A percentile compares a stretch with the other conserved stretches of the same genome.
Conservation (phyloP, 1,140 invertebrate genomes). For the Drosophila nebulosa region DNA sequence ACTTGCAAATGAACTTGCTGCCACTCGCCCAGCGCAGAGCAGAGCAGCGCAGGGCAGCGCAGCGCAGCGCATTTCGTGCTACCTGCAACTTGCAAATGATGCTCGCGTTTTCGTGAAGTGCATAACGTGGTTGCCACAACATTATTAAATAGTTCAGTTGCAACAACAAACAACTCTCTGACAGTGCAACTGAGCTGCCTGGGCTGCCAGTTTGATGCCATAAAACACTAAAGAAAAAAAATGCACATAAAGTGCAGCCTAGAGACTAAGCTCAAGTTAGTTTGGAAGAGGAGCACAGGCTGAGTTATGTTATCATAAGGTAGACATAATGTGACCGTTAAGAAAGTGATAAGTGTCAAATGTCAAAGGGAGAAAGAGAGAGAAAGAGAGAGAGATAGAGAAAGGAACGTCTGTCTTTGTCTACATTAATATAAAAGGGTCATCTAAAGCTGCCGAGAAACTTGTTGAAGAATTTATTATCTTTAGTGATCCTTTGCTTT, state of each 20-base stretch:
- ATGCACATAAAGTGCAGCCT: conserved; percentile 46
- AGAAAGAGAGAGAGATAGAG: neutral
- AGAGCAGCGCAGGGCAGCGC: too few species aligned
- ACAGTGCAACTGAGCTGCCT: conserved; percentile 38
- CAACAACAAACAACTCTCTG: conserved; percentile 61
- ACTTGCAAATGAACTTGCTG: conserved; percentile 53
- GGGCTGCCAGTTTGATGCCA: conserved; percentile 12
- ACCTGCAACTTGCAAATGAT: conserved; percentile 38
- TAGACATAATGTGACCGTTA: conserved; percentile 45
- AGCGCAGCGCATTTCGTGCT: too few species aligned
- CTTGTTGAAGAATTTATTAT: neutral
- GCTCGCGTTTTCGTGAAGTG: conserved; percentile 29
- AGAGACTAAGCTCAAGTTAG: neutral
- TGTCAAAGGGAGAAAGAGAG: neutral
- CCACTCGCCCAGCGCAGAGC: neutral
- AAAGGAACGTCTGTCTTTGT: neutral
- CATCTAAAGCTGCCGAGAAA: neutral
- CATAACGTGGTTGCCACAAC: conserved; percentile 50
- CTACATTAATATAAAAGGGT: neutral
- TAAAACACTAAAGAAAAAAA: conserved; percentile 29
- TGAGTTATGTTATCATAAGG: conserved; percentile 45
- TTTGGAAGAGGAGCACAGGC: neutral
- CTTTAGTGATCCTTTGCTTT: neutral
- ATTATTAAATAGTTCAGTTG: conserved; percentile 72
- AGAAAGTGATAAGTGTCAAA: conserved; percentile 51